A percentile compares a stretch with the other conserved stretches of the same genome.
These are phyloP conservation scores for Drosophila paranaensis DNA, from an alignment of 2,888 invertebrate genomes.

Conservation along the genomic window DNA sequence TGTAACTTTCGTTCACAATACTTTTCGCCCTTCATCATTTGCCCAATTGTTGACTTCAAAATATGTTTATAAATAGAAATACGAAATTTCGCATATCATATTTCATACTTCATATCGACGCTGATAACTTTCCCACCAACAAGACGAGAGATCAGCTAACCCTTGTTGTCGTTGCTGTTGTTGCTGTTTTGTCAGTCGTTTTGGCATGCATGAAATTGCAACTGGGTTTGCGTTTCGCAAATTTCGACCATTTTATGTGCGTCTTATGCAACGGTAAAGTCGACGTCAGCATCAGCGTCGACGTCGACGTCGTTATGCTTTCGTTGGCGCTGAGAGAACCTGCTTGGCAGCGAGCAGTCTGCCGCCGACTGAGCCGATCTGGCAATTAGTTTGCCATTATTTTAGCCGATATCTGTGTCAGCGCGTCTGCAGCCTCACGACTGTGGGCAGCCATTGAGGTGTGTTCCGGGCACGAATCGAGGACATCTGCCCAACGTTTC, in stretches of 20 bases:
- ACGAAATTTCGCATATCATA: constrained; percentile 8
- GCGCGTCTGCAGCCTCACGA: constrained; percentile 24
- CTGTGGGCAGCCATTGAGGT: constrained; percentile 56
- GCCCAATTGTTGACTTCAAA: constrained; percentile 40
- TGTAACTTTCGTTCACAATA: constrained; percentile 26
- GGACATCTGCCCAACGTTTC: constrained; percentile 17
- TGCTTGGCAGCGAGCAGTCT: constrained; percentile 33
- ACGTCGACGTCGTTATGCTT: constrained; percentile 60
- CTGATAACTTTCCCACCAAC: constrained; percentile 53
- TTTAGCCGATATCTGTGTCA: constrained; percentile 57
- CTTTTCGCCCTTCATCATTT: constrained; percentile 47
- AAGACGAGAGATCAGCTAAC: constrained; percentile 33
- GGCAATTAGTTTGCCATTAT: constrained; percentile 29
- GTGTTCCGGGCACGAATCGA: constrained; percentile 24
- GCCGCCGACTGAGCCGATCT: constrained; percentile 25
- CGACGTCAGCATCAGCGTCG: constrained; percentile 18
- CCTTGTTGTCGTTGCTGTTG: constrained; percentile 36
- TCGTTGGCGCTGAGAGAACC: constrained; percentile 50
- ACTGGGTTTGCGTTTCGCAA: constrained; percentile 76
- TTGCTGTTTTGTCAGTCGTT: constrained; percentile 32
- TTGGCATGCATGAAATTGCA: constrained; percentile 77
- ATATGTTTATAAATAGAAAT: constrained; percentile 15
- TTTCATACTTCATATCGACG: constrained; percentile 23
- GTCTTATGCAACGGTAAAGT: constrained; percentile 62
- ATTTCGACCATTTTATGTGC: constrained; percentile 71